Percentiles rank a stretch among this genome's conserved stretches.
phyloP scores from a whole-genome alignment of 2,888 invertebrate species.

The Byasa hedistus region DNA sequence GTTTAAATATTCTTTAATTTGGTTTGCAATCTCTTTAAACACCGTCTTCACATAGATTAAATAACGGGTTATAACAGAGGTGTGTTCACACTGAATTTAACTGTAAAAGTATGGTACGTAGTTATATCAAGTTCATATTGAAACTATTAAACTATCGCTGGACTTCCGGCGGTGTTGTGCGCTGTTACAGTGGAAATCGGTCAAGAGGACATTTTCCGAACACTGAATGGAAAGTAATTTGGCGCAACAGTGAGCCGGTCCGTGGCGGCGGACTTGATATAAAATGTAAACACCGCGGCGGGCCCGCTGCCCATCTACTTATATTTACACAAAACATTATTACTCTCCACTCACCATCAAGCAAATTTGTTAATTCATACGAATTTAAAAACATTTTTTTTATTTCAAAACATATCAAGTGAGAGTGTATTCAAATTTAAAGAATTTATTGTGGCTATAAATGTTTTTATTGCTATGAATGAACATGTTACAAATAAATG shows the following conservation, averaged over 20 bases:
- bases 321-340: slow-evolving; percentile 6
- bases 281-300: slow-evolving; percentile 12
- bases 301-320: slow-evolving; percentile 2
- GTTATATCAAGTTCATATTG: background rate
- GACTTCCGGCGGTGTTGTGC: background rate
- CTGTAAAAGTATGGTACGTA: no score
- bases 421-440: slow-evolving; percentile 14
- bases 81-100: no score
- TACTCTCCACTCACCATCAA: background rate
- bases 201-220: slow-evolving; percentile 13
- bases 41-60: no score
- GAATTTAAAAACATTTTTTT: slow-evolving; percentile 3
- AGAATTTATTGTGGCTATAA: slow-evolving; percentile 23
- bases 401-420: slow-evolving; percentile 15
- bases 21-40: no score
- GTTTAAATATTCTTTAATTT: no score
- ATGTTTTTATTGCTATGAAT: slow-evolving; percentile 23
- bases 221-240: slow-evolving; percentile 19
- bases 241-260: slow-evolving; percentile 9
- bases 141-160: background rate
- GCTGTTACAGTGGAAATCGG: slow-evolving; percentile 1
- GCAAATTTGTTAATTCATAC: slow-evolving; percentile 3
- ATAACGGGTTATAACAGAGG: no score
- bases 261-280: slow-evolving; percentile 10
- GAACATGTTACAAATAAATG: slow-evolving; percentile 17